A percentile compares a stretch with the other conserved stretches of the same genome.
Conservation (phyloP, 2,113 vertebrate species). For the Rhizomys pruinosus region DNA sequence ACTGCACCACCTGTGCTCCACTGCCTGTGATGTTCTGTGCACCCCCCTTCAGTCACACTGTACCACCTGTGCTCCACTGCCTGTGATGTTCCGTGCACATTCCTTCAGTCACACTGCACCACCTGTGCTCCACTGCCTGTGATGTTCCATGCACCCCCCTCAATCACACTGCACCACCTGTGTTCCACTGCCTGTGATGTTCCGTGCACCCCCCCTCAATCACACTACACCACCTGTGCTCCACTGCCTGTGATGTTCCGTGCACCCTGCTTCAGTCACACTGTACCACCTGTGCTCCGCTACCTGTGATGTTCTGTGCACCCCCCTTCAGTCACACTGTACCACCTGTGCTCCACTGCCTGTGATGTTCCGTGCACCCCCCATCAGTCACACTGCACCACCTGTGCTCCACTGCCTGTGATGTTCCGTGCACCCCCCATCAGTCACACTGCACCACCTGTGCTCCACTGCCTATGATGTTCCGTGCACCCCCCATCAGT, state of each 20-base stretch:
- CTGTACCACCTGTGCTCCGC: not conserved
- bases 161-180: not conserved
- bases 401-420: not conserved
- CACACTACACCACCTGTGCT: not conserved
- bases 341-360: not conserved
- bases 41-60: not conserved
- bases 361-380: accelerated
- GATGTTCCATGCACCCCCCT: too few relatives aligned
- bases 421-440: too few relatives aligned
- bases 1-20: not conserved
- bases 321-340: not conserved
- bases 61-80: not conserved
- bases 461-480: accelerated
- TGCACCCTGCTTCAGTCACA: too few relatives aligned
- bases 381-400: not conserved
- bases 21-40: accelerated
- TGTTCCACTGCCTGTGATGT: accelerated
- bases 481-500: too few relatives aligned
- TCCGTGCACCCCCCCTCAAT: too few relatives aligned
- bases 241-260: not conserved
- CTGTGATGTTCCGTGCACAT: accelerated
- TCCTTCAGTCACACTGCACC: not conserved
- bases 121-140: not conserved
- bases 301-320: accelerated
- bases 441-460: not conserved